A percentile compares a stretch with the other conserved stretches of the same genome.
Evolutionary conservation across 2,113 vertebrate genomes (phyloP).

Genomic region (Blennius ocellaris): DNA sequence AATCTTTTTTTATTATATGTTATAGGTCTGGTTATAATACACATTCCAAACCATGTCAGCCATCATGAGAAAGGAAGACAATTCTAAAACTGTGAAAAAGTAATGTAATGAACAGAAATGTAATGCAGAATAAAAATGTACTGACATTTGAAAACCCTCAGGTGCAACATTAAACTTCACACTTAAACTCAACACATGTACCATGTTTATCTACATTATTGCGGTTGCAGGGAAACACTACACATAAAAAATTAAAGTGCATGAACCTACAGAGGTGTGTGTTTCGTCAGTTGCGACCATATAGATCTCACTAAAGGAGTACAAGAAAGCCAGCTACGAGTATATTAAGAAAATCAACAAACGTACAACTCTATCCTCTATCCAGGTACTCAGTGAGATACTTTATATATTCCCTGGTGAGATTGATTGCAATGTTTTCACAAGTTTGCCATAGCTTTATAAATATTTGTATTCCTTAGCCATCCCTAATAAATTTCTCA

Average conservation of each 20-base stretch:
- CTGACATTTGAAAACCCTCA: too few species aligned
- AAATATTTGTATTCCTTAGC: slow-evolving; percentile 40
- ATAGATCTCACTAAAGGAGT: slow-evolving; percentile 30
- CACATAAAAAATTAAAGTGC: neutral
- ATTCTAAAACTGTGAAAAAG: too few species aligned
- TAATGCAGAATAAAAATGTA: too few species aligned
- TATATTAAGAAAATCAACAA: slow-evolving; percentile 56
- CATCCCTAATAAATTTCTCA: slow-evolving; percentile 47
- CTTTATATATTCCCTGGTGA: slow-evolving; percentile 10
- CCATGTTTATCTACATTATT: too few species aligned
- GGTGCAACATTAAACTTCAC: too few species aligned
- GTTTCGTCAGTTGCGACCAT: neutral
- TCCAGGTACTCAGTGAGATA: slow-evolving; percentile 19
- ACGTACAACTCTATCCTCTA: slow-evolving; percentile 28
- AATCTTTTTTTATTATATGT: too few species aligned
- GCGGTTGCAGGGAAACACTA: too few species aligned
- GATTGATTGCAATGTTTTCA: slow-evolving; percentile 49
- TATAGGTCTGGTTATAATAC: too few species aligned
- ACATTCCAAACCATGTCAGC: too few species aligned
- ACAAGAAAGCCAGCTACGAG: slow-evolving; percentile 35
- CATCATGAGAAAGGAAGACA: too few species aligned
- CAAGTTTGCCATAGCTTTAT: slow-evolving; percentile 31
- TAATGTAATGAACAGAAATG: too few species aligned
- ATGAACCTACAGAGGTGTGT: neutral
- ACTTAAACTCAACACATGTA: too few species aligned